phyloP scores from a whole-genome alignment of 2,113 vertebrate genomes.

The Perognathus longimembris region DNA sequence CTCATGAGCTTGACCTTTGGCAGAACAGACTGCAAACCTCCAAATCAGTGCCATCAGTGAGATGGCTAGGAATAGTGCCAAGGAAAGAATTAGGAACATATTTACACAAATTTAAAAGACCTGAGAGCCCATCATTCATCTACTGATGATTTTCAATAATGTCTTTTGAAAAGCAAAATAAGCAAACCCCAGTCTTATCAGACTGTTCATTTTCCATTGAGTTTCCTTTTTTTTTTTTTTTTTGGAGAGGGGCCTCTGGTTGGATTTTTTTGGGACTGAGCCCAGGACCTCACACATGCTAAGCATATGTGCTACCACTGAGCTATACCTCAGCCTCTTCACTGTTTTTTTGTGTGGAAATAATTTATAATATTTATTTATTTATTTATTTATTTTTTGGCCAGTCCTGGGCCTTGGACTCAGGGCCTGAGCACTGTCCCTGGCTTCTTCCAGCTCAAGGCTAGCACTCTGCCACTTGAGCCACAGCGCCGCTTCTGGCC shows the following conservation, averaged over 20 bases:
- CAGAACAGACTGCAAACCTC: slow-evolving; percentile 11
- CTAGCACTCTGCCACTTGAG: too few species aligned
- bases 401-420: too few species aligned
- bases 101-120: slow-evolving; percentile 44
- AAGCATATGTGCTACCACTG: too few species aligned
- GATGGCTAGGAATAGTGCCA: neutral
- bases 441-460: too few species aligned
- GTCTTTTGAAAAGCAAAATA: slow-evolving; percentile 23
- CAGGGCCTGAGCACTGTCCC: too few species aligned
- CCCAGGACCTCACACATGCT: neutral
- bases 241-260: neutral
- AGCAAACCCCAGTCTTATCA: neutral
- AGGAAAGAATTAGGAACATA: neutral
- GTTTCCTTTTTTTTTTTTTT: neutral
- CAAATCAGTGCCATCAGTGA: neutral
- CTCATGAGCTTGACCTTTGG: neutral
- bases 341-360: neutral
- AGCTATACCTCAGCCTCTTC: neutral
- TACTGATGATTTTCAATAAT: slow-evolving; percentile 21
- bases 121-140: neutral
- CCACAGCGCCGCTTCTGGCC: too few species aligned
- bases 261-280: neutral
- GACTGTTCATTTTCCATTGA: neutral
- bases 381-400: too few species aligned
- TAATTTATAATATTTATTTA: slow-evolving; percentile 47